phyloP scores from a whole-genome alignment of 2,888 invertebrate genomes.

The Orchesellides sinensis region DNA sequence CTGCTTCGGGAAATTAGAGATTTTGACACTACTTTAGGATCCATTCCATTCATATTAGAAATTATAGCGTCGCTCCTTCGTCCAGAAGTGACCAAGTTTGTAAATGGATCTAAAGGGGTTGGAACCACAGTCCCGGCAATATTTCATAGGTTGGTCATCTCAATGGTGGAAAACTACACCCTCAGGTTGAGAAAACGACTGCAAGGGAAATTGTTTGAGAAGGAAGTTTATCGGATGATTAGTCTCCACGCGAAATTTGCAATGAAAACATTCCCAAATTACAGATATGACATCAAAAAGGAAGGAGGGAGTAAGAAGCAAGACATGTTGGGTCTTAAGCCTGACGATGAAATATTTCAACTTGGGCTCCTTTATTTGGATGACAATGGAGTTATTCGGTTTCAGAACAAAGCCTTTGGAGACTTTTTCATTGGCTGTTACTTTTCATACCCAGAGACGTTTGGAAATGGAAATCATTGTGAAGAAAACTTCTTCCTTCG shows the following conservation, averaged over 20 bases:
- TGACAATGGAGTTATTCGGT: background rate
- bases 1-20: background rate
- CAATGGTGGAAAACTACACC: background rate
- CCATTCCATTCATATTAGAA: background rate
- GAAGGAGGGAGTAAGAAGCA: background rate
- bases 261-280: background rate
- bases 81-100: no score
- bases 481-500: constrained; percentile 7
- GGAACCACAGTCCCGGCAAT: no score
- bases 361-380: background rate
- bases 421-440: constrained; percentile 30
- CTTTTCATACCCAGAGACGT: background rate
- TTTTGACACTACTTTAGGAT: background rate
- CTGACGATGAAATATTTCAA: background rate
- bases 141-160: no score
- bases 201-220: background rate
- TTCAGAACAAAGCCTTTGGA: constrained; percentile 9
- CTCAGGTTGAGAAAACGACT: background rate
- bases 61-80: background rate
- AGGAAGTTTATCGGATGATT: background rate
- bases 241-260: background rate
- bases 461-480: background rate
- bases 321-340: background rate
- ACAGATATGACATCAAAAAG: background rate
- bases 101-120: no score